A percentile compares a stretch with the other conserved stretches of the same genome.
Conservation (phyloP, 2,888 invertebrate species). For the Tenodera sinensis region DNA sequence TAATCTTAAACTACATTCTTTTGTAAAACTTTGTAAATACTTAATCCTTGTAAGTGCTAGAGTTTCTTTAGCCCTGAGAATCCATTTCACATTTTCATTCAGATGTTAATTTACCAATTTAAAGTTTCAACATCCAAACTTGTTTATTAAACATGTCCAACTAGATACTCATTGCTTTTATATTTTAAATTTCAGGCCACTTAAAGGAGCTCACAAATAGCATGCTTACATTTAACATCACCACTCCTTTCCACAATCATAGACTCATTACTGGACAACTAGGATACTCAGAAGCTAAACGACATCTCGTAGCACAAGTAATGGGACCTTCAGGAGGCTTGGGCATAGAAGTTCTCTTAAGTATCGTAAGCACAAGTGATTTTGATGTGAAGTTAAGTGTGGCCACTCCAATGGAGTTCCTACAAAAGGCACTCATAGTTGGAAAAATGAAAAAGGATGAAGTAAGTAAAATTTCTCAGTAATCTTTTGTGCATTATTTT, state of each 20-base stretch:
- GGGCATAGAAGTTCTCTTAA: conserved; percentile 64
- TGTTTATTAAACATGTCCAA: background rate
- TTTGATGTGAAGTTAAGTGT: conserved; percentile 72
- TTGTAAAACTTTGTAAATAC: too few relatives aligned
- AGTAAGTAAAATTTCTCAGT: conserved; percentile 43
- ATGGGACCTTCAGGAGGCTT: conserved; percentile 64
- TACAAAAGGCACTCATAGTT: conserved; percentile 62
- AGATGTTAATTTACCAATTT: too few relatives aligned
- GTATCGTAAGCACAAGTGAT: conserved; percentile 54
- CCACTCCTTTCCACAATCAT: conserved; percentile 67
- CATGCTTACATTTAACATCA: conserved; percentile 70
- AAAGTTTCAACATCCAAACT: background rate
- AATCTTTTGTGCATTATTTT: too few relatives aligned
- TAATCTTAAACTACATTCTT: too few relatives aligned
- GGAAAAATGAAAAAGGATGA: conserved; percentile 66
- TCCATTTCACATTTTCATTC: too few relatives aligned
- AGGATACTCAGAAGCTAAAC: conserved; percentile 66
- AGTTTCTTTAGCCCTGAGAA: too few relatives aligned
- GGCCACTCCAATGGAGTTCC: conserved; percentile 68
- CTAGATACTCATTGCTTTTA: background rate
- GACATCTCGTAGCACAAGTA: conserved; percentile 70
- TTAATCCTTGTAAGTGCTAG: too few relatives aligned
- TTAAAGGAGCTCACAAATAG: conserved; percentile 69
- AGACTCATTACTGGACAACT: conserved; percentile 63
- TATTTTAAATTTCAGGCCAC: conserved; percentile 51